These are phyloP conservation scores for Eubasilissa splendida DNA, from an alignment of 2,888 invertebrate species.

Conservation along the genomic window DNA sequence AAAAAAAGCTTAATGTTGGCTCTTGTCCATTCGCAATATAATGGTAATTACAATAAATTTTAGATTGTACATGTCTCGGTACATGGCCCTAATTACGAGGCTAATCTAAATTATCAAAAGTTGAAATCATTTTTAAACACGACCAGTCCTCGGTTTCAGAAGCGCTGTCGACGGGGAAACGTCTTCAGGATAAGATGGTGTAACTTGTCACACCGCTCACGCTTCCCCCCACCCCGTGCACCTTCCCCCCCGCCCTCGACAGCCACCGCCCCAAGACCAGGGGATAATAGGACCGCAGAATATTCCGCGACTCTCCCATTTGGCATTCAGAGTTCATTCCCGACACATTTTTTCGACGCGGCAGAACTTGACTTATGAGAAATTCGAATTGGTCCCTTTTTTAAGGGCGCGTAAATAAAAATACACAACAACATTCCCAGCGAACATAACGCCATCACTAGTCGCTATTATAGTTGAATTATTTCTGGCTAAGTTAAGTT, in stretches of 20 bases:
- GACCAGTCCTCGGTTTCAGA: conserved; percentile 8
- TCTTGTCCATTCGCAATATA: too few species aligned
- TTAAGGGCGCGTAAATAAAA: conserved; percentile 51
- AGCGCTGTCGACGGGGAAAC: conserved; percentile 14
- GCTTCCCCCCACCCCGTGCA: conserved; percentile 38
- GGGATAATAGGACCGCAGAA: conserved; percentile 58
- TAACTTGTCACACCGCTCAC: conserved; percentile 56
- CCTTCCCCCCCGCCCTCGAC: neutral
- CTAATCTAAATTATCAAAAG: neutral
- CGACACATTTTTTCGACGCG: conserved; percentile 58
- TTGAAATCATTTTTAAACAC: too few species aligned
- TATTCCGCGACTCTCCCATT: conserved; percentile 53
- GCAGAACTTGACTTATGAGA: conserved; percentile 57
- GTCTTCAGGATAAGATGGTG: conserved; percentile 39
- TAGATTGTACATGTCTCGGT: too few species aligned
- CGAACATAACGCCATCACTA: conserved; percentile 19
- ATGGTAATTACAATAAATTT: too few species aligned
- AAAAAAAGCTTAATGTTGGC: too few species aligned
- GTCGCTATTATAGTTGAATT: conserved; percentile 12
- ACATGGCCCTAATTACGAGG: too few species aligned
- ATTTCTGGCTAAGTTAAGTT: neutral
- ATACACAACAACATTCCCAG: conserved; percentile 1
- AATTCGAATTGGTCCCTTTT: conserved; percentile 58
- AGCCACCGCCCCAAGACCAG: neutral
- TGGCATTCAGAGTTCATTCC: conserved; percentile 58